A percentile compares a stretch with the other conserved stretches of the same genome.
These are phyloP conservation scores for Urocynchramus pylzowi DNA, from an alignment of 2,113 vertebrate species.

Conservation along the genomic window DNA sequence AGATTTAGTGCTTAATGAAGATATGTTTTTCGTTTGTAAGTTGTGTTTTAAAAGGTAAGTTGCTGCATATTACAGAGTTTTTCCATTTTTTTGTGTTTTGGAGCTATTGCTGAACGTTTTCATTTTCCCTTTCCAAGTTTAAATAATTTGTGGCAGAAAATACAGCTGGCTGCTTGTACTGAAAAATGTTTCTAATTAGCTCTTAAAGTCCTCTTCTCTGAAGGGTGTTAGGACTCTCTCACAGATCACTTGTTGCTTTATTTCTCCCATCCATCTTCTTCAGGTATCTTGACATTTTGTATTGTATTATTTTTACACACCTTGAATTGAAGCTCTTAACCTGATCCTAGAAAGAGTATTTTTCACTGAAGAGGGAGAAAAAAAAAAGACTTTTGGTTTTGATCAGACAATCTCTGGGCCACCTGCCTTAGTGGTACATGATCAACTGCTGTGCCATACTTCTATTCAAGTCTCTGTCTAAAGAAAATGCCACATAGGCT, in stretches of 20 bases:
- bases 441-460: neutral
- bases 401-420: neutral
- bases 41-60: neutral
- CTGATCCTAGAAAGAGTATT: neutral
- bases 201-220: neutral
- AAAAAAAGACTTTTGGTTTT: neutral
- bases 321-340: neutral
- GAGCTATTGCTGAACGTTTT: neutral
- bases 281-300: neutral
- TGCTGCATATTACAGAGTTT: neutral
- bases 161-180: neutral
- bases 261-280: neutral
- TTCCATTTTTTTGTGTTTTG: neutral
- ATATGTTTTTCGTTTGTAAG: neutral
- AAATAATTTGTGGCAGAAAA: neutral
- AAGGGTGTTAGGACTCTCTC: neutral
- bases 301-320: neutral
- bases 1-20: neutral
- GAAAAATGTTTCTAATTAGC: neutral
- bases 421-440: neutral
- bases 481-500: neutral
- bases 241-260: neutral
- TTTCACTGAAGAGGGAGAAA: neutral
- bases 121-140: neutral
- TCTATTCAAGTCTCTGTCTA: neutral